Conservation (phyloP, 2,888 invertebrate species). For the Phengaris alcon region DNA sequence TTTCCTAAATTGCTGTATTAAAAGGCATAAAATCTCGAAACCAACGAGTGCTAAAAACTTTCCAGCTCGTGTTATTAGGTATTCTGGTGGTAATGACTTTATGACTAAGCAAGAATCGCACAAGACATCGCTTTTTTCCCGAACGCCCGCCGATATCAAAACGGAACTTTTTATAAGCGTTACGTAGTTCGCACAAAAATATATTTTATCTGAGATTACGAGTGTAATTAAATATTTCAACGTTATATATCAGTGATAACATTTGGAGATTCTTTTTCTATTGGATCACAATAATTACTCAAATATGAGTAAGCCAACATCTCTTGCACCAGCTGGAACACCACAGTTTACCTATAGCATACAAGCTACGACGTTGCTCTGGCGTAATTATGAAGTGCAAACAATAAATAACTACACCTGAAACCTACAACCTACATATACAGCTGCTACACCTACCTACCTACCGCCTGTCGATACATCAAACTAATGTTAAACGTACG, state of each 20-base stretch:
- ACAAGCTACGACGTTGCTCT: no score
- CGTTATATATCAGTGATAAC: not conserved
- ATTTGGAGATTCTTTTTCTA: not conserved
- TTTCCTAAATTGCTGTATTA: not conserved
- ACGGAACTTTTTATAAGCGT: not conserved
- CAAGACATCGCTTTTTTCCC: slow-evolving; percentile 4
- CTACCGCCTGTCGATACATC: no score
- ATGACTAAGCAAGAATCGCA: not conserved
- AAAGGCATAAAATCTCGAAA: not conserved
- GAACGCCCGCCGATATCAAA: slow-evolving; percentile 5
- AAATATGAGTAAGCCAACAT: no score
- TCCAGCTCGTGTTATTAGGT: no score
- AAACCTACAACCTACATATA: no score
- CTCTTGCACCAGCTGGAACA: no score
- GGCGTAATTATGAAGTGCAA: no score
- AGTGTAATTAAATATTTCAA: slow-evolving; percentile 7
- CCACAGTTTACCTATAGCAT: no score
- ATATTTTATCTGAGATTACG: not conserved
- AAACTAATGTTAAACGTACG: no score
- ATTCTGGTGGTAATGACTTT: not conserved
- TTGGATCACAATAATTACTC: not conserved
- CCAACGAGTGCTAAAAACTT: not conserved
- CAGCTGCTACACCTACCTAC: no score
- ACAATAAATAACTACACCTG: no score
- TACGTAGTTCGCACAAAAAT: slow-evolving; percentile 8